phyloP scores from a whole-genome alignment of 2,888 invertebrate species.

The Agrilus cyanescens region DNA sequence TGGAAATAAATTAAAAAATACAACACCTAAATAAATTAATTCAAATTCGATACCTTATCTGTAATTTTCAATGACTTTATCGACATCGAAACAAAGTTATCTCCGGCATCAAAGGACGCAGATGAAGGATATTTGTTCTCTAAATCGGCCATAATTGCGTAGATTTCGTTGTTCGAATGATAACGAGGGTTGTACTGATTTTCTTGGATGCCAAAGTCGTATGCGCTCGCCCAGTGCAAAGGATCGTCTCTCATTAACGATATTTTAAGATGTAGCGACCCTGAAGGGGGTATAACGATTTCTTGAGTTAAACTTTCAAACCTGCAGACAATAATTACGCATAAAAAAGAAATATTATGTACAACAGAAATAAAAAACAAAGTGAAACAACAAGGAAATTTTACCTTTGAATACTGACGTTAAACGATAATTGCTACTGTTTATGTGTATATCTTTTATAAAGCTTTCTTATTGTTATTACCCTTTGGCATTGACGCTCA shows the following conservation, averaged over 20 bases:
- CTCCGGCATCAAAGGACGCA: conserved; percentile 59
- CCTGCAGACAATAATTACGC: conserved; percentile 28
- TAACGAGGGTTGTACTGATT: conserved; percentile 56
- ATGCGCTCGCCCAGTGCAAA: conserved; percentile 71
- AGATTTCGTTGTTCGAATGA: conserved; percentile 52
- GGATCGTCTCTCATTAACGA: conserved; percentile 71
- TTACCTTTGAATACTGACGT: too few relatives aligned
- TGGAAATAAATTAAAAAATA: neutral
- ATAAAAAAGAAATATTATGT: neutral
- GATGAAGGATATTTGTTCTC: conserved; percentile 55
- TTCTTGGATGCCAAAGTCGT: conserved; percentile 59
- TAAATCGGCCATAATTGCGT: conserved; percentile 50
- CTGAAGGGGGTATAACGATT: conserved; percentile 47
- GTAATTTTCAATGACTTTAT: conserved; percentile 64
- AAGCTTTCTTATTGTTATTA: conserved; percentile 28
- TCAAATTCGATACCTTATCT: conserved; percentile 49
- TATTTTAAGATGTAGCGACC: conserved; percentile 57
- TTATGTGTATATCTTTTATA: too few relatives aligned
- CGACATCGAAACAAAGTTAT: conserved; percentile 50
- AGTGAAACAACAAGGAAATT: too few relatives aligned
- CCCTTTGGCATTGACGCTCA: conserved; percentile 62
- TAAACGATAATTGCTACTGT: too few relatives aligned
- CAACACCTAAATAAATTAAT: neutral
- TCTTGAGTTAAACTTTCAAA: conserved; percentile 51
- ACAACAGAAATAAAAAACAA: too few relatives aligned